phyloP scores from a whole-genome alignment of 1,140 invertebrate species.

The Papilio polyxenes region DNA sequence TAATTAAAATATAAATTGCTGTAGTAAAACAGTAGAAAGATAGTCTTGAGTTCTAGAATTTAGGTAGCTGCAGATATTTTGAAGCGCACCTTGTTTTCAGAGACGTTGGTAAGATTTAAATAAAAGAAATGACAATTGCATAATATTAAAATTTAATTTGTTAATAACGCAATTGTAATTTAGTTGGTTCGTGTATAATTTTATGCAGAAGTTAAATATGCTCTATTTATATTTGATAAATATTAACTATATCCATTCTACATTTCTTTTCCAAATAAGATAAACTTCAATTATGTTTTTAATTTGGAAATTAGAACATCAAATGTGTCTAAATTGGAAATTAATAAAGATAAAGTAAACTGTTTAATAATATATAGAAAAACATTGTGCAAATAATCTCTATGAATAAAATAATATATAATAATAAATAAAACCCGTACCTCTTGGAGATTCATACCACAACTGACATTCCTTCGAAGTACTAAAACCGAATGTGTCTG shows the following conservation, averaged over 20 bases:
- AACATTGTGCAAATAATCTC: neutral
- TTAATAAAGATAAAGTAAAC: too few species aligned
- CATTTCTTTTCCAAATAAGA: neutral
- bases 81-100: neutral
- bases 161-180: neutral
- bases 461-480: neutral
- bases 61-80: neutral
- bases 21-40: constrained; percentile 6
- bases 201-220: neutral
- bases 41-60: constrained; percentile 5
- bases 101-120: neutral
- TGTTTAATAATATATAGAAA: too few species aligned
- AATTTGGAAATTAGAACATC: too few species aligned
- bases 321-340: too few species aligned
- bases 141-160: neutral
- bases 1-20: neutral
- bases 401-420: too few species aligned
- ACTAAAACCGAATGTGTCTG: neutral
- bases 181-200: neutral
- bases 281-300: neutral
- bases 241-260: neutral
- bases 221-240: neutral
- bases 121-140: neutral
- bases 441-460: neutral
- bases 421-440: neutral